Evolutionary conservation across 2,797 vertebrate genomes (phyloP).

Genomic region (Meriones psammophilus): DNA sequence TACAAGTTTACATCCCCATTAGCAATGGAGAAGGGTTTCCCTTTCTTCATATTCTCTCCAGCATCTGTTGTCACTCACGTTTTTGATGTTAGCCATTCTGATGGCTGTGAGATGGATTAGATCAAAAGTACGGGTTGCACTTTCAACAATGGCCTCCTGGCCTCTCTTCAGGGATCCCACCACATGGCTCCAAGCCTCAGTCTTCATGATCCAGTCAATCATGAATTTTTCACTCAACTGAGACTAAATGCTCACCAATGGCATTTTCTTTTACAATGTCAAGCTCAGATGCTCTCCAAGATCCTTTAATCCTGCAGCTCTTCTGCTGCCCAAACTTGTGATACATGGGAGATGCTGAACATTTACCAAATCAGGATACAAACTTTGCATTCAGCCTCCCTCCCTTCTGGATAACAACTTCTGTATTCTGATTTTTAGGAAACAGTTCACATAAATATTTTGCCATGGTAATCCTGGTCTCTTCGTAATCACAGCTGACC

Average conservation of each 20-base stretch:
- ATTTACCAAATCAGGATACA: neutral
- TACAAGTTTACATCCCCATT: too few species aligned
- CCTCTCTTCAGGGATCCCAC: neutral
- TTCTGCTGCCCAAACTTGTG: neutral
- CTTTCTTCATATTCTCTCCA: too few species aligned
- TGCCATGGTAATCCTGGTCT: neutral
- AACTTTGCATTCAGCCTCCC: neutral
- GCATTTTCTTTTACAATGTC: neutral
- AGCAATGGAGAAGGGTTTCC: too few species aligned
- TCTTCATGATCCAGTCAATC: neutral
- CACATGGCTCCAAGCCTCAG: neutral
- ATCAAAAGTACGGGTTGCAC: neutral
- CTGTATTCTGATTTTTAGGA: neutral
- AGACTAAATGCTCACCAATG: neutral
- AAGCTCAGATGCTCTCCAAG: neutral
- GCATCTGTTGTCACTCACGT: too few species aligned
- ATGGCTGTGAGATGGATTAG: too few species aligned
- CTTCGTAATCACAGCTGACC: neutral
- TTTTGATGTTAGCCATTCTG: too few species aligned
- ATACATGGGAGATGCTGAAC: neutral
- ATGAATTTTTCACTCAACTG: neutral
- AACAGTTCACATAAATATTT: neutral
- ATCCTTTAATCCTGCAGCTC: neutral
- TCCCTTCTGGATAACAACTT: neutral
- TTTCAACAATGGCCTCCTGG: neutral